Evolutionary conservation across 2,888 invertebrate genomes (phyloP).

Genomic region (Ceraclea dissimilis): DNA sequence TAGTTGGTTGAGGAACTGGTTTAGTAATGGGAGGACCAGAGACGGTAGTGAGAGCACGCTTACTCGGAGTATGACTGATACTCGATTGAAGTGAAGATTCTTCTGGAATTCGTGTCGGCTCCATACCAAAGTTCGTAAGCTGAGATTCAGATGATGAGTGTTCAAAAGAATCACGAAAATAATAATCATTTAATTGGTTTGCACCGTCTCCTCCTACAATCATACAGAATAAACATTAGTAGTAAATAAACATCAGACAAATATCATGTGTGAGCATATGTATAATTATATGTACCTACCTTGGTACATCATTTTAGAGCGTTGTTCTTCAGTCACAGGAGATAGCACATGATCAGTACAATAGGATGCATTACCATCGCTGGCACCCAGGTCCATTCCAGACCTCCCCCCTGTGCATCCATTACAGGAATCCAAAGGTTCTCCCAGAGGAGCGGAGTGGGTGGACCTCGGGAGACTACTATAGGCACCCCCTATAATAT

Average conservation of each 20-base stretch:
- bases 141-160: slow-evolving; percentile 76
- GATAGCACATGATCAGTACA: slow-evolving; percentile 48
- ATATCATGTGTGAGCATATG: background rate
- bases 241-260: background rate
- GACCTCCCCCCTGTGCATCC: slow-evolving; percentile 47
- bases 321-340: slow-evolving; percentile 62
- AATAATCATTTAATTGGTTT: slow-evolving; percentile 53
- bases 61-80: slow-evolving; percentile 40
- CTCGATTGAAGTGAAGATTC: slow-evolving; percentile 42
- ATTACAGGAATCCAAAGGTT: slow-evolving; percentile 42
- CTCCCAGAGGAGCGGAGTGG: slow-evolving; percentile 63
- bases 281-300: slow-evolving; percentile 7
- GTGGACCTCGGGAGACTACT: slow-evolving; percentile 79
- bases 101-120: slow-evolving; percentile 24
- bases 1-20: slow-evolving; percentile 24
- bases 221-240: background rate
- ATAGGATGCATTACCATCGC: slow-evolving; percentile 47
- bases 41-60: slow-evolving; percentile 28
- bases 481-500: slow-evolving; percentile 52
- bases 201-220: slow-evolving; percentile 32
- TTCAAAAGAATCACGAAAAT: slow-evolving; percentile 67
- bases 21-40: slow-evolving; percentile 16
- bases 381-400: slow-evolving; percentile 49
- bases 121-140: slow-evolving; percentile 34
- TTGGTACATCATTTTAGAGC: slow-evolving; percentile 38